Evolutionary conservation across 1,140 invertebrate genomes (phyloP).

Genomic region (Saxidomus purpurata): DNA sequence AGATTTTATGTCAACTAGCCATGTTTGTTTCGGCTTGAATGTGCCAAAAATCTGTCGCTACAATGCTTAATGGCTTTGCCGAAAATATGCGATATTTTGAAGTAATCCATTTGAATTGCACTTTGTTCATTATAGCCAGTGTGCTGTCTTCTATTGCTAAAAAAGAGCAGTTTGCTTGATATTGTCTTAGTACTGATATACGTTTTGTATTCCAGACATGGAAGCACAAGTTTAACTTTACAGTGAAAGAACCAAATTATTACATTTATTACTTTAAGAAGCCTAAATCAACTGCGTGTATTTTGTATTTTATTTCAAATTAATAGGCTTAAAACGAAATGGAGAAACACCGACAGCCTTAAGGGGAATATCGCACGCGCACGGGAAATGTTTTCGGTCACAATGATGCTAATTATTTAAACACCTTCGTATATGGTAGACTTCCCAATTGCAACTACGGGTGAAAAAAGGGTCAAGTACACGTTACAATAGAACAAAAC

Average conservation of each 20-base stretch:
- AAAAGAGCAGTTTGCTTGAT: too few relatives aligned
- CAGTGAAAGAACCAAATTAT: too few relatives aligned
- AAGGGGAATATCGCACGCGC: background rate
- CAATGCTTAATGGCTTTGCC: conserved; percentile 56
- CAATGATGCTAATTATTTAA: background rate
- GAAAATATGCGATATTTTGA: background rate
- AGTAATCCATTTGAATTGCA: too few relatives aligned
- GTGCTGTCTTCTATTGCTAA: background rate
- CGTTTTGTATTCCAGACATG: too few relatives aligned
- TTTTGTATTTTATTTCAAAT: too few relatives aligned
- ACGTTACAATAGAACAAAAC: background rate
- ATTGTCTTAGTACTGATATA: too few relatives aligned
- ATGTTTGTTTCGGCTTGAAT: conserved; percentile 58
- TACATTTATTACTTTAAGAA: too few relatives aligned
- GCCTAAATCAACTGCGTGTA: too few relatives aligned
- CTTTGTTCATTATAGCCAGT: too few relatives aligned
- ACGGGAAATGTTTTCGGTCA: background rate
- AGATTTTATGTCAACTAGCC: conserved; percentile 52
- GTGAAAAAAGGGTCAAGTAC: background rate
- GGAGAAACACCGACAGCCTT: background rate
- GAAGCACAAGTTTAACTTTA: too few relatives aligned
- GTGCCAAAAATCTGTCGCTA: conserved; percentile 65
- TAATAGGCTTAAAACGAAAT: too few relatives aligned
- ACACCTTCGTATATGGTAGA: background rate
- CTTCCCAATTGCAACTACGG: background rate